These are phyloP conservation scores for Speoplatyrhinus poulsoni DNA, from an alignment of 2,113 vertebrate species.

Conservation along the genomic window DNA sequence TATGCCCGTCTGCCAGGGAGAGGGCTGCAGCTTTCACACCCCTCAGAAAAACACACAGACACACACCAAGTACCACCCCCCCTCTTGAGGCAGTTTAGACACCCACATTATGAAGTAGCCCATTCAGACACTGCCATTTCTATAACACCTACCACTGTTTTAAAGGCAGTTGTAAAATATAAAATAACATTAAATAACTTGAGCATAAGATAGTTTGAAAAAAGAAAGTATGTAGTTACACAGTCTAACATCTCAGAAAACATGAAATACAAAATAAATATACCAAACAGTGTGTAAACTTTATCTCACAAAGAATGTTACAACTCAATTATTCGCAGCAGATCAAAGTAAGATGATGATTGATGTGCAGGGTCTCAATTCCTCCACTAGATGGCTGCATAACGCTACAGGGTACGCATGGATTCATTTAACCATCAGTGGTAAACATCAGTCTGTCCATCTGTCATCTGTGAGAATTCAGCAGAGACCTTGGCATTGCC, in stretches of 20 bases:
- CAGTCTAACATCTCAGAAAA: too few species aligned
- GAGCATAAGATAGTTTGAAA: too few species aligned
- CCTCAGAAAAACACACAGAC: constrained; percentile 6
- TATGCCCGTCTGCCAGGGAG: constrained; percentile 70
- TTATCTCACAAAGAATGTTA: background rate
- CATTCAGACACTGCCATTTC: constrained; percentile 9
- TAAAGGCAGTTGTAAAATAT: constrained; percentile 7
- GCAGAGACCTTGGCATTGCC: constrained; percentile 46
- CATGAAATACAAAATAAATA: background rate
- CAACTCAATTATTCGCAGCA: background rate
- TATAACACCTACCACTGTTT: constrained; percentile 15
- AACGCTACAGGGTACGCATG: constrained; percentile 4
- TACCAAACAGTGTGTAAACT: background rate
- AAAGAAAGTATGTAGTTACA: too few species aligned
- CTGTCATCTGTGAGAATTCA: constrained; percentile 19
- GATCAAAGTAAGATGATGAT: background rate
- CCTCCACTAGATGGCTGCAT: constrained; percentile 66
- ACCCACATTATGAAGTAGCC: constrained; percentile 19
- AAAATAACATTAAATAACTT: background rate
- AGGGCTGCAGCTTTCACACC: constrained; percentile 60
- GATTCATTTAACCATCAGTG: background rate
- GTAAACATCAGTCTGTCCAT: constrained; percentile 4
- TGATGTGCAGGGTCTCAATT: constrained; percentile 1
- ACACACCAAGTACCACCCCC: constrained; percentile 23
- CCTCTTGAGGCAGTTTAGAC: constrained; percentile 29